A percentile compares a stretch with the other conserved stretches of the same genome.
Conservation (phyloP, 2,797 vertebrate genomes). For the Chromobotia macracanthus region DNA sequence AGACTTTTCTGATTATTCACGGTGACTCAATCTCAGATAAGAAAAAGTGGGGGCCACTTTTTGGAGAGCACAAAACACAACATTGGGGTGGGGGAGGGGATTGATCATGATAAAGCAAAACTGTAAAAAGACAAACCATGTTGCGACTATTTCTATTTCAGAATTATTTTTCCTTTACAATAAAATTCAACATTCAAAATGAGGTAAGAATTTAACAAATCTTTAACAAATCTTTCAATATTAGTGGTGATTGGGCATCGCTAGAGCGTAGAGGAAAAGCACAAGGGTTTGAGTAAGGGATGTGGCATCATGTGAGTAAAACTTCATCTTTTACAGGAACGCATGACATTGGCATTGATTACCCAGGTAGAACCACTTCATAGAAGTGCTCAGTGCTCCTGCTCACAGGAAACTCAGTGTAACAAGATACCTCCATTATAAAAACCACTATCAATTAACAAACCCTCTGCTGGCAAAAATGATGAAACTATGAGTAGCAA, state of each 20-base stretch:
- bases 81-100: background rate
- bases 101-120: background rate
- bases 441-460: background rate
- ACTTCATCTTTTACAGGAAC: background rate
- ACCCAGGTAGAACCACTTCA: background rate
- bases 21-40: constrained; percentile 31
- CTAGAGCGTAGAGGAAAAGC: background rate
- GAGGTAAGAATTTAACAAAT: background rate
- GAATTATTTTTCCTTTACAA: background rate
- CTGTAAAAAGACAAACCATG: background rate
- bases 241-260: background rate
- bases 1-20: constrained; percentile 39
- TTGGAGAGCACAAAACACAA: background rate
- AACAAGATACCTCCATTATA: background rate
- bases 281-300: background rate
- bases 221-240: background rate
- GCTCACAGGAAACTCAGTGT: background rate
- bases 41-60: constrained; percentile 1
- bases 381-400: background rate
- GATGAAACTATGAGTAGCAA: too few relatives aligned
- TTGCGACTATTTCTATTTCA: background rate
- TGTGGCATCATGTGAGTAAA: background rate
- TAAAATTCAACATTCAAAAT: background rate
- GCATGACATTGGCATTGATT: background rate
- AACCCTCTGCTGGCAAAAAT: too few relatives aligned